phyloP scores from a whole-genome alignment of 2,113 vertebrate genomes.

The Anguilla rostrata region DNA sequence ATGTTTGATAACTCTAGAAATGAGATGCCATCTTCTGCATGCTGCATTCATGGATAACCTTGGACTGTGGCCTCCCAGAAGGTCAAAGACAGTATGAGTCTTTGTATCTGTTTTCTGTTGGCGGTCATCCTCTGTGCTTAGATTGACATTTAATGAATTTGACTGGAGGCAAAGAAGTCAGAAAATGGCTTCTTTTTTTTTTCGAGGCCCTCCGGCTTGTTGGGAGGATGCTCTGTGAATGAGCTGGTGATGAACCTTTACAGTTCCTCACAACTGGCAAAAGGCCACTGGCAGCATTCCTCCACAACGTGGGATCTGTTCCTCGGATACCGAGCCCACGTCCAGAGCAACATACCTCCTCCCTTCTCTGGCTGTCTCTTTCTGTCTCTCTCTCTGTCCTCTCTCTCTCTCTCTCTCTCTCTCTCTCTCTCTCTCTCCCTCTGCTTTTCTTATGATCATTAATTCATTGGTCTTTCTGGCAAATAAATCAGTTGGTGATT shows the following conservation, averaged over 20 bases:
- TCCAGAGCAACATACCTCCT: neutral
- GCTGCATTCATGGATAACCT: neutral
- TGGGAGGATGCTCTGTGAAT: neutral
- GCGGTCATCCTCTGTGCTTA: neutral
- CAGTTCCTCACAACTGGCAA: neutral
- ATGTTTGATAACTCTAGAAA: neutral
- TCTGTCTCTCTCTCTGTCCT: neutral
- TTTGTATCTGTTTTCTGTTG: too few relatives aligned
- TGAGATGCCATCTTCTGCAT: neutral
- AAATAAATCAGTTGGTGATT: constrained; percentile 26
- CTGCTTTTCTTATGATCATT: constrained; percentile 21
- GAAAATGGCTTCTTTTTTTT: neutral
- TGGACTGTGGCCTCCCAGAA: neutral
- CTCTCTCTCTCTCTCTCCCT: neutral
- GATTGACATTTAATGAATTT: neutral
- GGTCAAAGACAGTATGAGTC: neutral
- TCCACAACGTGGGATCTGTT: neutral
- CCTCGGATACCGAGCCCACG: constrained; percentile 16
- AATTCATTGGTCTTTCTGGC: constrained; percentile 34
- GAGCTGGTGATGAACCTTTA: neutral
- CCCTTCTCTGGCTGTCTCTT: neutral
- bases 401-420: neutral
- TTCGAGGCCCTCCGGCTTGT: neutral
- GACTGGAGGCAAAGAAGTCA: neutral
- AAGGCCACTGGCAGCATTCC: constrained; percentile 12